phyloP scores from a whole-genome alignment of 92 coral and sea anemone genomes.

The Siderastrea siderea region DNA sequence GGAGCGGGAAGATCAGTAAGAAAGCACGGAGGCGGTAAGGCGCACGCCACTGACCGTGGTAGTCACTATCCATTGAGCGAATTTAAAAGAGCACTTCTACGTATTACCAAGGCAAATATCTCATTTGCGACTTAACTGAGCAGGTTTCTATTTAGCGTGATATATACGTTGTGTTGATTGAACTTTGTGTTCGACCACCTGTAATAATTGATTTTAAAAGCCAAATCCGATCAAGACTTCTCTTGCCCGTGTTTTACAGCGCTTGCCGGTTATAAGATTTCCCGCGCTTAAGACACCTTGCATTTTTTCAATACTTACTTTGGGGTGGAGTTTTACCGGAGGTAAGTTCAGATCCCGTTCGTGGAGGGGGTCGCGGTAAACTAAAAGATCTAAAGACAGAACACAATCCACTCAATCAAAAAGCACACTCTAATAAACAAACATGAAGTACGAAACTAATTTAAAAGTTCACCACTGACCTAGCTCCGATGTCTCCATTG shows the following conservation, averaged over 20 bases:
- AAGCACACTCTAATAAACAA: not conserved
- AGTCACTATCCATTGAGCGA: no score
- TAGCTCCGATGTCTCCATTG: conserved; percentile 30
- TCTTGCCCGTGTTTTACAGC: not conserved
- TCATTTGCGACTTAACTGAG: no score
- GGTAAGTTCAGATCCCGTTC: conserved; percentile 66
- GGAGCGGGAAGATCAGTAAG: no score
- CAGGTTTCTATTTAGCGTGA: no score
- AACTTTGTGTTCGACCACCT: no score
- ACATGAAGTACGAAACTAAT: not conserved
- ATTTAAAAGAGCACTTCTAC: no score
- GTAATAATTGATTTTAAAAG: no score
- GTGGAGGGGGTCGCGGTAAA: conserved; percentile 78
- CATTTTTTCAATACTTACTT: conserved; percentile 22
- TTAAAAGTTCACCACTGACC: conserved; percentile 5
- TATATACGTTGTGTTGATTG: no score
- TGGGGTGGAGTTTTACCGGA: conserved; percentile 15
- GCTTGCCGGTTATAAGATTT: not conserved
- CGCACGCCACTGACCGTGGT: no score
- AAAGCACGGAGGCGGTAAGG: no score
- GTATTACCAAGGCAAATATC: no score
- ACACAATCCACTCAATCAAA: not conserved
- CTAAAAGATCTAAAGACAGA: conserved; percentile 53
- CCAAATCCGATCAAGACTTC: no score
- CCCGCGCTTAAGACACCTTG: not conserved